phyloP scores from a whole-genome alignment of 2,888 invertebrate species.

The Cantharis flavilabris region DNA sequence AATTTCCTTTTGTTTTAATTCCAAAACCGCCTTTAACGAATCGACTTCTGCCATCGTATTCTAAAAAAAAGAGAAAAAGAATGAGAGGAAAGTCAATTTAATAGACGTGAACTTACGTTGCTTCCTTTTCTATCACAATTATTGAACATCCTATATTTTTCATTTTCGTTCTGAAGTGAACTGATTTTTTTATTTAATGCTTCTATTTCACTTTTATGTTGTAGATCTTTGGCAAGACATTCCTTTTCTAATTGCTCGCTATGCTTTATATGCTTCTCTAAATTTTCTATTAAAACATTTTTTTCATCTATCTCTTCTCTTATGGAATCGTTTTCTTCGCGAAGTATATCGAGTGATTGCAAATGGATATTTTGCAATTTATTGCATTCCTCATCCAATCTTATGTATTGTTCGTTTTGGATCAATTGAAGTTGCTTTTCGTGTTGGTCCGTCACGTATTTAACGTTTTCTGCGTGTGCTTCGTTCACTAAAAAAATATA shows the following conservation, averaged over 20 bases:
- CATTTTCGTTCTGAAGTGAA: constrained; percentile 48
- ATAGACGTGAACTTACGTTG: constrained; percentile 43
- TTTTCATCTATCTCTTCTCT: constrained; percentile 53
- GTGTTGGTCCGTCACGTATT: constrained; percentile 43
- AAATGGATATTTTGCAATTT: constrained; percentile 51
- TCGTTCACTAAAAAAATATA: constrained; percentile 49
- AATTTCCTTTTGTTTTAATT: constrained; percentile 85
- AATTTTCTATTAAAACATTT: constrained; percentile 40
- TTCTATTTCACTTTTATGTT: constrained; percentile 42
- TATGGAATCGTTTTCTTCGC: constrained; percentile 54
- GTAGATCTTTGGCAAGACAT: constrained; percentile 45
- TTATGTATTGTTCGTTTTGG: constrained; percentile 48
- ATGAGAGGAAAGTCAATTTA: not conserved
- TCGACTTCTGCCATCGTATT: constrained; percentile 63
- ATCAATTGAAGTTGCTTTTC: constrained; percentile 38
- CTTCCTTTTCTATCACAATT: constrained; percentile 48
- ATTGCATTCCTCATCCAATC: constrained; percentile 46
- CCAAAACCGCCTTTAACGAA: constrained; percentile 85
- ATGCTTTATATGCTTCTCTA: constrained; percentile 40
- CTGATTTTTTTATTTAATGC: constrained; percentile 42
- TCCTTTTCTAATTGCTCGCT: constrained; percentile 47
- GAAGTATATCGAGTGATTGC: constrained; percentile 50
- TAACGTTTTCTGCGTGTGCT: constrained; percentile 47
- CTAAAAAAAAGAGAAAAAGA: constrained; percentile 1
- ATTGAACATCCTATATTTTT: constrained; percentile 41